Evolutionary conservation across 2,113 vertebrate species (phyloP).

Genomic region (Melanostigma gelatinosum): DNA sequence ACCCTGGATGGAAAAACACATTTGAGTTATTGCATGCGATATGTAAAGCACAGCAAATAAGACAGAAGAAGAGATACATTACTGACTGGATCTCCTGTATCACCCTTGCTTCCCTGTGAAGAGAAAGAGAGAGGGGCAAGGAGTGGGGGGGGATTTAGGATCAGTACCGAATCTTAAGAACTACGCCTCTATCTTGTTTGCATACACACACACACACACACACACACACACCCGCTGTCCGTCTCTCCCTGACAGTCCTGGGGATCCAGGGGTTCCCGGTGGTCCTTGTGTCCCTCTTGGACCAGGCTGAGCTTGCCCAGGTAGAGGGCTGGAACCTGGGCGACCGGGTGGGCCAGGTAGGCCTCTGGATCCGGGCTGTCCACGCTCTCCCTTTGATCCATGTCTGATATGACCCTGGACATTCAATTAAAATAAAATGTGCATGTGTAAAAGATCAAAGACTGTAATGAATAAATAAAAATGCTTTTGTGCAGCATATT

Average conservation of each 20-base stretch:
- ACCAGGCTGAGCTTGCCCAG: conserved; percentile 57
- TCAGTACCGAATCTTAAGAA: not conserved
- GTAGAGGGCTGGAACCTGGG: conserved; percentile 51
- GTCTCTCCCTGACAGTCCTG: conserved; percentile 71
- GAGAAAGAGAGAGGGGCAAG: not conserved
- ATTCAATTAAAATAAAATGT: not conserved
- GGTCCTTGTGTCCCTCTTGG: conserved; percentile 72
- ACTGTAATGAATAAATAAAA: not conserved
- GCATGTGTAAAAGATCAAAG: not conserved
- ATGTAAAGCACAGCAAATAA: not conserved
- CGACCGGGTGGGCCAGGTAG: conserved; percentile 71
- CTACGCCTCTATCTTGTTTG: not conserved
- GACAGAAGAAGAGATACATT: not conserved
- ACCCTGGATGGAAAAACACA: conserved; percentile 75
- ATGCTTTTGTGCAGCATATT: not conserved
- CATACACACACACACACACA: conserved; percentile 59
- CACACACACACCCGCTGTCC: conserved; percentile 70
- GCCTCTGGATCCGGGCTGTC: conserved; percentile 74
- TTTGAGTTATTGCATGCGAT: not conserved
- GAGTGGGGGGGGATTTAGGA: not conserved
- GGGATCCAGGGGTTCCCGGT: conserved; percentile 62
- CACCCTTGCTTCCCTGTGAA: conserved; percentile 78
- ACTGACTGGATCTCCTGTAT: conserved; percentile 79
- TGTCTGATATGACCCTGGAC: conserved; percentile 48
- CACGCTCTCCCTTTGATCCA: conserved; percentile 78